Base-by-base conservation (phyloP, 1,140 invertebrate genomes). In the Diabrotica virgifera region DNA sequence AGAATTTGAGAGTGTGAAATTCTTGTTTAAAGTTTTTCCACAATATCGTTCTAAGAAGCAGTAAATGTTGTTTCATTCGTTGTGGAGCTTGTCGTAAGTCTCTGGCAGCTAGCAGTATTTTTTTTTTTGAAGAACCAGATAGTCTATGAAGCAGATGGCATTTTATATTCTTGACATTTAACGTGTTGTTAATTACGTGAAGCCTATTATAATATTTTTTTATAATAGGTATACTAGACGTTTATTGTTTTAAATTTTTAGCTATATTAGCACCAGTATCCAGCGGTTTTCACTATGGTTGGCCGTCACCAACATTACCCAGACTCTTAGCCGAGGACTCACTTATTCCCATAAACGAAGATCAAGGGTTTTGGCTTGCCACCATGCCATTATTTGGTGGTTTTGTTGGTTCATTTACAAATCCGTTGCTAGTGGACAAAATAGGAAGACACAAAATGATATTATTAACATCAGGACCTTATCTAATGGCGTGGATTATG, bases 401-500 rank as follows among this genome's bases (percentile, higher is more conserved):
- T 3, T 80, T 88, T 50, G 64, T 82, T 0, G 85, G 86, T 2
- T 86, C 86, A 1, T 75, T 85, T 4, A 81, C 84, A 8, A 81
- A 80, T 50, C 67, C 80, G 7, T 36, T 66, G 10, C 65, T 84
- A 9, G 81, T 89, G 3, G 87, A 90, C 71, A 82, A 79, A 65
- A 67, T 86, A 36, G 90, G 90, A 3, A 76, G 89, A 5, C 89
- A 86, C 70, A 74, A 73, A n/a, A 81, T 85, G 0, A 82, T 90
- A 6, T 72, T 88, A 6, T 62, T 84, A 3, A 77, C 85, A 0
- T 78, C 83, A 0, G 13, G 69, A 12, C 87, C 87, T 0, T 85
- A 86, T 68, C 78, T 87, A 11, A 66, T 85, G 5, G 89, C 90
- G 5, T 91, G 87, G 86, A 74, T 86, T 5, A 77, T 86, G 5